Percentiles rank a stretch among this genome's conserved stretches.
Evolutionary conservation across 1,140 invertebrate species (phyloP).

Genomic region (Papilio machaon): DNA sequence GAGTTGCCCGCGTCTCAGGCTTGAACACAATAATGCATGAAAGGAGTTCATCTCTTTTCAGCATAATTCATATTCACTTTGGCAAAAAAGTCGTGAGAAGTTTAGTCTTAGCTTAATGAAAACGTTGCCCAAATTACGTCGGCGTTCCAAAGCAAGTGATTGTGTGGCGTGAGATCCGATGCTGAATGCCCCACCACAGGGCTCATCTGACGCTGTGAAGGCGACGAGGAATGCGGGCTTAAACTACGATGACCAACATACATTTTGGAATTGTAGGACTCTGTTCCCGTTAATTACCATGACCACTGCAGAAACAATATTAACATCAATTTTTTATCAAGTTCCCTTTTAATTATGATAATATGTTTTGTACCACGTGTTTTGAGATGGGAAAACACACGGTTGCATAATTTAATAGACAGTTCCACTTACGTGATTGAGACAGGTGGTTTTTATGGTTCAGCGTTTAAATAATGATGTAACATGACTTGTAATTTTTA

Average conservation of each 20-base stretch:
- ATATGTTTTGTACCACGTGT: too few species aligned
- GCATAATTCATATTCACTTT: constrained; percentile 12
- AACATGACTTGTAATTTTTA: too few species aligned
- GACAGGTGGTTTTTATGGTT: too few species aligned
- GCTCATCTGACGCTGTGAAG: constrained; percentile 37
- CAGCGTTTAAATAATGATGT: too few species aligned
- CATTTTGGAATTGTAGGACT: not conserved
- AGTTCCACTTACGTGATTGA: too few species aligned
- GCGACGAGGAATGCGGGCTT: constrained; percentile 35
- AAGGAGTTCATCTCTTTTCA: not conserved
- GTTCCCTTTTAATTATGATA: too few species aligned
- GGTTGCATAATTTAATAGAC: too few species aligned
- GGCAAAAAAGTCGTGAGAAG: constrained; percentile 32
- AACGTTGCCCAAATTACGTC: constrained; percentile 26
- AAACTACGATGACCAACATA: not conserved
- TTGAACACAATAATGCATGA: not conserved
- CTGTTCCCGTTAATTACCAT: not conserved
- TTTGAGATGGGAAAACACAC: too few species aligned
- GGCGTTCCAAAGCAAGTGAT: constrained; percentile 33
- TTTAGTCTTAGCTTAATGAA: constrained; percentile 23
- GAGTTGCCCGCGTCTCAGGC: too few species aligned
- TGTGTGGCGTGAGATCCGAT: constrained; percentile 36
- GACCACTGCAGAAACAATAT: too few species aligned
- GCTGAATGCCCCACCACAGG: constrained; percentile 34
- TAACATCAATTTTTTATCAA: too few species aligned